Evolutionary conservation across 2,888 invertebrate species (phyloP).

Genomic region (Coleophora flavipennella): DNA sequence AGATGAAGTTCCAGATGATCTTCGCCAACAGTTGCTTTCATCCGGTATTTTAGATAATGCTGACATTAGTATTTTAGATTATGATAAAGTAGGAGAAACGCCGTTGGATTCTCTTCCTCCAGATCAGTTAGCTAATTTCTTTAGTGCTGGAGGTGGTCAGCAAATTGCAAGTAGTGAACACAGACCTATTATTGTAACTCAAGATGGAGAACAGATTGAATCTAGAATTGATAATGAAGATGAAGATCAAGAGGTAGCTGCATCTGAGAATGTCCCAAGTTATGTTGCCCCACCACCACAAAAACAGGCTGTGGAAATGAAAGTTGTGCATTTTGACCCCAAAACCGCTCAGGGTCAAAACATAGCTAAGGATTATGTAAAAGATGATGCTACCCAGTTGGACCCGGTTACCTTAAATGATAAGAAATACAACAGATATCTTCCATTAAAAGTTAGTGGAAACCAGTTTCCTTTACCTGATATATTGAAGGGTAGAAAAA

Average conservation of each 20-base stretch:
- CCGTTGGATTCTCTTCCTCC: conserved; percentile 87
- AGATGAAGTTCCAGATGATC: conserved; percentile 90
- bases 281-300: conserved; percentile 39
- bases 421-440: conserved; percentile 85
- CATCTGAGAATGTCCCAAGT: conserved; percentile 63
- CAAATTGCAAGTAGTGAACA: conserved; percentile 81
- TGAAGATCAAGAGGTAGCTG: conserved; percentile 71
- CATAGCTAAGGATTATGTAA: conserved; percentile 80
- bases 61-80: conserved; percentile 89
- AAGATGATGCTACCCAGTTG: conserved; percentile 79
- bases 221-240: conserved; percentile 60
- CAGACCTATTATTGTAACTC: conserved; percentile 76
- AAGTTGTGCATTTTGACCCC: conserved; percentile 87
- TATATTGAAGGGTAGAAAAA: conserved; percentile 80
- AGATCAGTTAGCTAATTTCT: conserved; percentile 89
- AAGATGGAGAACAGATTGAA: conserved; percentile 73
- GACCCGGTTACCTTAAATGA: conserved; percentile 83
- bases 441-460: conserved; percentile 88
- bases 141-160: conserved; percentile 85
- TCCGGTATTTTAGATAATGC: conserved; percentile 91
- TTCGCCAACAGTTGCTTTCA: conserved; percentile 84
- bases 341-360: conserved; percentile 80
- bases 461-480: conserved; percentile 89
- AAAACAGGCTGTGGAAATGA: conserved; percentile 82
- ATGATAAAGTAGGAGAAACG: conserved; percentile 90